Conservation (phyloP, 2,797 vertebrate genomes). For the Urophycis tenuis region DNA sequence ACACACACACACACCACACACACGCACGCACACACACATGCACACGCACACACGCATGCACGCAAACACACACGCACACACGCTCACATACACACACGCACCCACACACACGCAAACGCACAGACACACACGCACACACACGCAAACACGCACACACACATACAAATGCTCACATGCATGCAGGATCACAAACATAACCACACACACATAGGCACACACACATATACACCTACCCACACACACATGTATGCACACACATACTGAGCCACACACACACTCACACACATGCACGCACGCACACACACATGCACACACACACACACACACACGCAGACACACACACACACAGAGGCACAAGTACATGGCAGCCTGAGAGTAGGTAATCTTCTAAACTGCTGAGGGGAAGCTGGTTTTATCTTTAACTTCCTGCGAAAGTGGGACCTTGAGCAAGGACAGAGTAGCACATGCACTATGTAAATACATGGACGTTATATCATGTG, state of each 20-base stretch:
- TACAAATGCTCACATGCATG: background rate
- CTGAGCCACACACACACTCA: too few relatives aligned
- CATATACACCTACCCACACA: too few relatives aligned
- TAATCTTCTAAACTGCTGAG: too few relatives aligned
- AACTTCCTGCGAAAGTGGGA: background rate
- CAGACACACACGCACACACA: constrained; percentile 1
- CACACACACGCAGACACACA: background rate
- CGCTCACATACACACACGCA: too few relatives aligned
- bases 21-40: too few relatives aligned
- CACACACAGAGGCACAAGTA: background rate
- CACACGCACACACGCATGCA: background rate
- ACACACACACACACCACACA: too few relatives aligned
- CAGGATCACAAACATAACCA: too few relatives aligned
- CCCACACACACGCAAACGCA: background rate
- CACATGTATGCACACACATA: too few relatives aligned
- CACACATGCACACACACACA: too few relatives aligned
- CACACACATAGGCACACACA: too few relatives aligned
- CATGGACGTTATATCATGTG: background rate
- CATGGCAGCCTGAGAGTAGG: background rate
- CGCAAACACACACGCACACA: background rate
- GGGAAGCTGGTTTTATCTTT: background rate
- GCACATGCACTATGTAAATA: background rate
- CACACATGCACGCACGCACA: too few relatives aligned
- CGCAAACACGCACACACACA: background rate
- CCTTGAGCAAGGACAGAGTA: background rate